Conservation (phyloP, 2,888 invertebrate genomes). For the Temnothorax unifasciatus region DNA sequence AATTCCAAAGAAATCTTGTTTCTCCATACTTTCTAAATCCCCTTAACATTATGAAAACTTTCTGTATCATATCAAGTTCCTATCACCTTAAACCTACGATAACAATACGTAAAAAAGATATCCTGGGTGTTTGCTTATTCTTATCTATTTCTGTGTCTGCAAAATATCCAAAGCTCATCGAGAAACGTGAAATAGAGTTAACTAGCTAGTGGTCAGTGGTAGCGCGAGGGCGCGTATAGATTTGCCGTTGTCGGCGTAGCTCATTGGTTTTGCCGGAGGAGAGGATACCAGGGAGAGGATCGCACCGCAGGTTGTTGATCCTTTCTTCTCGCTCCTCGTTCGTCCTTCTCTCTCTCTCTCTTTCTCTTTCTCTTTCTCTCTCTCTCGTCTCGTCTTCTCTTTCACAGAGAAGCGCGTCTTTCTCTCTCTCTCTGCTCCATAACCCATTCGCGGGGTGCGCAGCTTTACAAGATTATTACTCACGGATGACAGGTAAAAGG, state of each 20-base stretch:
- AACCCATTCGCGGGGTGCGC: constrained; percentile 69
- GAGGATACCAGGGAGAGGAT: constrained; percentile 68
- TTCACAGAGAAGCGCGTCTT: constrained; percentile 36
- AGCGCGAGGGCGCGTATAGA: constrained; percentile 72
- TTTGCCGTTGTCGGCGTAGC: constrained; percentile 75
- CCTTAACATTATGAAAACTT: neutral
- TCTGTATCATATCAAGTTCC: neutral
- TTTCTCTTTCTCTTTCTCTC: constrained; percentile 32
- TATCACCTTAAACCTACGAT: neutral
- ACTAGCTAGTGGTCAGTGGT: constrained; percentile 19
- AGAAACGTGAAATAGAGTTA: constrained; percentile 21
- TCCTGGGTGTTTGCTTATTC: neutral
- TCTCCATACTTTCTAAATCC: neutral
- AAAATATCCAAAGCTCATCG: constrained; percentile 1
- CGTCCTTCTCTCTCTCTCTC: constrained; percentile 38
- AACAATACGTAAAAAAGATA: neutral
- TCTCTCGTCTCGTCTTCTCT: constrained; percentile 30
- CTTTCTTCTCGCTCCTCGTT: constrained; percentile 76
- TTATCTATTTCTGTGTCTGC: neutral
- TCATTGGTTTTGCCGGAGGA: constrained; percentile 69
- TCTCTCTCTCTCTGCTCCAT: constrained; percentile 67
- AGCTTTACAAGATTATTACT: constrained; percentile 81
- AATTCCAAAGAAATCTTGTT: neutral
- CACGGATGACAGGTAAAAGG: constrained; percentile 79
- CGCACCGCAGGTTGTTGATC: constrained; percentile 83